A percentile compares a stretch with the other conserved stretches of the same genome.
Conservation (phyloP, 2,797 vertebrate genomes). For the Dermochelys coriacea region DNA sequence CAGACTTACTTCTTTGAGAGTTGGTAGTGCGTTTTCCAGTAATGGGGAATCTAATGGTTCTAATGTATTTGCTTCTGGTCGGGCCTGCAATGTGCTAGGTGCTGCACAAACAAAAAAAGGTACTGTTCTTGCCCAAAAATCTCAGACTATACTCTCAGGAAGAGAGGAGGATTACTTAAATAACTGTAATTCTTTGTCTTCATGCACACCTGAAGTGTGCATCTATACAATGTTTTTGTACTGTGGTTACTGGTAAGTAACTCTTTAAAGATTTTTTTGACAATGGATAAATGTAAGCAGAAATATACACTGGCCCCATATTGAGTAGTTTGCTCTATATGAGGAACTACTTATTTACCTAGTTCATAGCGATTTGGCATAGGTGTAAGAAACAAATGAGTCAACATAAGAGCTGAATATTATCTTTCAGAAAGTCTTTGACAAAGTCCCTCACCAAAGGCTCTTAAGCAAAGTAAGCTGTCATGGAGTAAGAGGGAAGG, state of each 20-base stretch:
- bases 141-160: not conserved
- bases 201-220: fast-evolving
- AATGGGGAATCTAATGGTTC: not conserved
- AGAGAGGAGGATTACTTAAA: not conserved
- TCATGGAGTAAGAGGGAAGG: no score
- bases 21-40: not conserved
- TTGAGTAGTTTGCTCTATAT: not conserved
- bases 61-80: not conserved
- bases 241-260: not conserved
- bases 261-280: no score
- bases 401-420: not conserved
- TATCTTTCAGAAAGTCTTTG: not conserved
- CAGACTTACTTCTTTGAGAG: not conserved
- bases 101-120: not conserved
- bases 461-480: no score
- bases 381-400: not conserved
- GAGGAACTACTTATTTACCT: not conserved
- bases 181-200: not conserved
- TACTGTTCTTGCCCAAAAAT: not conserved
- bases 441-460: no score
- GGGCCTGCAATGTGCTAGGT: not conserved
- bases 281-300: not conserved
- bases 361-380: not conserved
- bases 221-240: not conserved
- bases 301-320: not conserved